phyloP scores from a whole-genome alignment of 2,113 vertebrate genomes.

The Oreochromis tanganicae region DNA sequence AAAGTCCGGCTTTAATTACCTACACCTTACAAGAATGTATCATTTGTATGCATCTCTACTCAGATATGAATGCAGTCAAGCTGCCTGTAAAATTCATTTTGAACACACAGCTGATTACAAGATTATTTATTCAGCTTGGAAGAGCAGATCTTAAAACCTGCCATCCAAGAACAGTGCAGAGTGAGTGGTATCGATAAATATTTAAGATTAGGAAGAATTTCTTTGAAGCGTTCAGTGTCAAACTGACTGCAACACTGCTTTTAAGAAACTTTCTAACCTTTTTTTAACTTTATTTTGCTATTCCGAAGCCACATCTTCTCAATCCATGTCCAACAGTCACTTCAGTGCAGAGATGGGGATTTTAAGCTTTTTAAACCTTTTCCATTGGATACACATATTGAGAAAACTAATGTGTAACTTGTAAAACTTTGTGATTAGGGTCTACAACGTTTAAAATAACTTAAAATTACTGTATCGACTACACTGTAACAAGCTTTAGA shows the following conservation, averaged over 20 bases:
- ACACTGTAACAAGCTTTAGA: neutral
- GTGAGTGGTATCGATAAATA: neutral
- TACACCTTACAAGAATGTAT: neutral
- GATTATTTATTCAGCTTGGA: neutral
- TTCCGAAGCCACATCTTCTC: neutral
- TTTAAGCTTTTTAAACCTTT: neutral
- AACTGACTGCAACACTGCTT: conserved; percentile 30
- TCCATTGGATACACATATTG: neutral
- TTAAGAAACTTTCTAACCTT: neutral
- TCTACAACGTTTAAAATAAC: neutral
- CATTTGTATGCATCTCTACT: neutral
- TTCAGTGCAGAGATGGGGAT: neutral
- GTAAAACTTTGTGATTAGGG: neutral
- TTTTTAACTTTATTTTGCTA: neutral
- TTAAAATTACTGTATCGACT: neutral
- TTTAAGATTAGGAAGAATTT: neutral
- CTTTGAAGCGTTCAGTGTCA: neutral
- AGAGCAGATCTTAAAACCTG: neutral
- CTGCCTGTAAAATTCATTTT: neutral
- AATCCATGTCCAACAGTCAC: conserved; percentile 40
- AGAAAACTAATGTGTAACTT: neutral
- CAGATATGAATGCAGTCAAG: neutral
- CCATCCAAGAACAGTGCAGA: neutral
- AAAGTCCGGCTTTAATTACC: neutral
- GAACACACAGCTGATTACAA: neutral